Base-by-base conservation (phyloP, 1,140 invertebrate species). In the Cryptotermes secundus region DNA sequence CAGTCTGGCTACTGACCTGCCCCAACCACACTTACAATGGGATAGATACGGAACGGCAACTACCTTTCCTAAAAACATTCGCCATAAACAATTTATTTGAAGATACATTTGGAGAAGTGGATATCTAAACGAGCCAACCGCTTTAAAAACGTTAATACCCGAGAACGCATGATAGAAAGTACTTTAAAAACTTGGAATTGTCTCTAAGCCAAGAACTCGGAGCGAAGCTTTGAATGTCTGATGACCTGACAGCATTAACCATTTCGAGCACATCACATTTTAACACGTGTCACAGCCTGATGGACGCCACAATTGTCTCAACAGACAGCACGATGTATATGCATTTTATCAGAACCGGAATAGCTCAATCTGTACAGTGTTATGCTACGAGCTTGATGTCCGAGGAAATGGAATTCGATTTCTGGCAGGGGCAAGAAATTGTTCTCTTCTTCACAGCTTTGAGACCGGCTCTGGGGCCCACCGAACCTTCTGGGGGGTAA, bases 1-100 rank as follows among this genome's bases (percentile, higher is more conserved):
- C 59, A 26, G 59, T 72, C 59, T 81, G 80, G 22, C 80, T 81
- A 36, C 80, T 81, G 80, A 81, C 80, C 80, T 81, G 80, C 80
- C 80, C 9, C 34, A 81, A 81, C 80, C 35, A 26, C 24, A 35
- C n/a, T 45, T 38, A 36, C 14, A 34, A 26, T 81, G 42, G n/a
- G 80, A 81, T 35, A 81, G 35, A 81, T 31, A 31, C 59, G 26
- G 14, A 0, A 72, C 59, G 59, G 12, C n/a, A 31, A 72, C 59
- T 72, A 26, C 14, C 59, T 72, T 1, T 72, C 26, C 59, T 31
- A 31, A 72, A 72, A 72, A 72, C 59, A 72, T 72, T 72, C 0
- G 26, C 6, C n/a, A 6, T 26, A n/a, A 72, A 12, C 59, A n/a
- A 49, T 22, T n/a, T 49, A 3, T 49, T 49, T 49, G 3, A 22